These are phyloP conservation scores for Sitophilus oryzae DNA, from an alignment of 1,140 invertebrate species.

Conservation along the genomic window DNA sequence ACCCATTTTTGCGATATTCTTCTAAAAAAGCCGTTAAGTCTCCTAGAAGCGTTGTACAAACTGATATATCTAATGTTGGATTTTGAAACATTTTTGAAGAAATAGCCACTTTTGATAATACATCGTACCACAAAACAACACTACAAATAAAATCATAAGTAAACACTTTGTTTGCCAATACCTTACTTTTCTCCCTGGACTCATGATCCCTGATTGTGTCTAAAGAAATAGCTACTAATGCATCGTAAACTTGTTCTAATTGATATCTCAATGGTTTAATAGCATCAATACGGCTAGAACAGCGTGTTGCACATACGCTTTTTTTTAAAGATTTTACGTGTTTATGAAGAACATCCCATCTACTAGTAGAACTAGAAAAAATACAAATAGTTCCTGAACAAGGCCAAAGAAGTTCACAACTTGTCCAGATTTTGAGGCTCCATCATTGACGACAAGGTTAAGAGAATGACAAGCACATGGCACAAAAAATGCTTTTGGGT, in stretches of 20 bases:
- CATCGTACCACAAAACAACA: slow-evolving; percentile 18
- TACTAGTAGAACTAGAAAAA: slow-evolving; percentile 34
- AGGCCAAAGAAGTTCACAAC: slow-evolving; percentile 29
- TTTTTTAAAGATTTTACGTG: no score
- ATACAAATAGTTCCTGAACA: slow-evolving; percentile 35
- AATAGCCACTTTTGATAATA: slow-evolving; percentile 18
- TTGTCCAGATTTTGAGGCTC: slow-evolving; percentile 19
- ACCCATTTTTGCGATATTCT: no score
- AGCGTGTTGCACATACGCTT: slow-evolving; percentile 35
- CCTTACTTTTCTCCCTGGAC: slow-evolving; percentile 16
- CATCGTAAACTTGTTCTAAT: slow-evolving; percentile 25
- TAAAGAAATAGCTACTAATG: slow-evolving; percentile 20
- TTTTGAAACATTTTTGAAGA: slow-evolving; percentile 22
- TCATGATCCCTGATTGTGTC: slow-evolving; percentile 5
- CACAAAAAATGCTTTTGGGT: slow-evolving; percentile 29
- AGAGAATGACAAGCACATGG: slow-evolving; percentile 23
- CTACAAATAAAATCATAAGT: slow-evolving; percentile 24
- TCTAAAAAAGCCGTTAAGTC: no score
- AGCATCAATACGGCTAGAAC: slow-evolving; percentile 32
- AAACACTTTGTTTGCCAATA: slow-evolving; percentile 16
- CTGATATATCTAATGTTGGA: no score
- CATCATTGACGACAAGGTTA: slow-evolving; percentile 30
- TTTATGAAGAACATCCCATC: slow-evolving; percentile 37
- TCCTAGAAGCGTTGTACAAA: no score
- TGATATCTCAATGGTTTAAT: slow-evolving; percentile 28